phyloP scores from a whole-genome alignment of 2,113 vertebrate genomes.

The Brienomyrus brachyistius region DNA sequence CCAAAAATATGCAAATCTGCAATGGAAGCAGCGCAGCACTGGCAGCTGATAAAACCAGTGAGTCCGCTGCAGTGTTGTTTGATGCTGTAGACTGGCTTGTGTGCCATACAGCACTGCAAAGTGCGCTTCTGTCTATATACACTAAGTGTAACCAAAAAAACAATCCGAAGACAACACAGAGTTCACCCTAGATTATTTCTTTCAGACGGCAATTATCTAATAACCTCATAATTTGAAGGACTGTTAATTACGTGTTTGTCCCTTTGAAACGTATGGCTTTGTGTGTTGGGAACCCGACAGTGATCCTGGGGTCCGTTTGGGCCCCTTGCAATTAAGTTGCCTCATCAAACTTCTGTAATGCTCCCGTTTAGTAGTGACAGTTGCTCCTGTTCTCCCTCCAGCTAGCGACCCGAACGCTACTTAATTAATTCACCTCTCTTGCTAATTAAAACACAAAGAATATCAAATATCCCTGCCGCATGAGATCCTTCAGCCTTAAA shows the following conservation, averaged over 20 bases:
- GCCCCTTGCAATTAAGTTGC: neutral
- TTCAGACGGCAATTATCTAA: neutral
- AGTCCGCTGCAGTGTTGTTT: neutral
- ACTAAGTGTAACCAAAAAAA: neutral
- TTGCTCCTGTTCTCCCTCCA: neutral
- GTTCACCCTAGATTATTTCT: neutral
- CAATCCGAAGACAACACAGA: neutral
- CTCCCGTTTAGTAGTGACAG: neutral
- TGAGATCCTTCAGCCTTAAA: neutral
- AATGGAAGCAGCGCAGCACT: neutral
- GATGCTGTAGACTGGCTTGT: neutral
- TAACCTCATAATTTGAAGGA: neutral
- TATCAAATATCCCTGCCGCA: neutral
- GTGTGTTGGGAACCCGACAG: neutral
- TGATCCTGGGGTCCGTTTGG: neutral
- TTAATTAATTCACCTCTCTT: neutral
- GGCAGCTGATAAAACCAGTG: neutral
- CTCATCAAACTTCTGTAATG: neutral
- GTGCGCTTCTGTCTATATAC: neutral
- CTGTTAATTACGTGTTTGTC: neutral
- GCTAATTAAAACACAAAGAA: conserved; percentile 1
- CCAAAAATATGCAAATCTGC: neutral
- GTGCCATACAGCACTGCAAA: neutral
- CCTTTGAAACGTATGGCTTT: neutral
- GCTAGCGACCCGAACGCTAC: neutral